These are phyloP conservation scores for Latrodectus hesperus DNA, from an alignment of 2,888 invertebrate species.

Conservation along the genomic window DNA sequence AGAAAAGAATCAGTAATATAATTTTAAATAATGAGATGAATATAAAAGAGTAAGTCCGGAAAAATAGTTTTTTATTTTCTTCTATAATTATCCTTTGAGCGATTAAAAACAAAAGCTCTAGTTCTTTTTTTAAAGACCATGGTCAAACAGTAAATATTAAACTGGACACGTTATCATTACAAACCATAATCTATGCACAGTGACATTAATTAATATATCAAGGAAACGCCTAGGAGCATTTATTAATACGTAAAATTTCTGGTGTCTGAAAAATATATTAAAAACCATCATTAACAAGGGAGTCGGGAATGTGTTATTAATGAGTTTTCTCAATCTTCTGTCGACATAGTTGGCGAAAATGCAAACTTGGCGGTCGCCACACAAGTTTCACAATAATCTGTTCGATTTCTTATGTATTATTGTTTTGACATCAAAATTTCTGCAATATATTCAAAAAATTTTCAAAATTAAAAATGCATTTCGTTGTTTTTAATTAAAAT, in stretches of 20 bases:
- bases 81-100: conserved; percentile 31
- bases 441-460: too few relatives aligned
- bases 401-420: too few relatives aligned
- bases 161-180: conserved; percentile 47
- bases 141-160: conserved; percentile 13
- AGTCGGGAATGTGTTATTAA: conserved; percentile 38
- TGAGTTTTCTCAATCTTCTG: conserved; percentile 16
- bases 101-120: conserved; percentile 23
- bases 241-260: conserved; percentile 40
- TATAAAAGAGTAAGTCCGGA: not conserved
- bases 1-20: not conserved
- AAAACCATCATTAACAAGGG: conserved; percentile 51
- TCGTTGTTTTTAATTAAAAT: too few relatives aligned
- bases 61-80: not conserved
- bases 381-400: too few relatives aligned
- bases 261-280: conserved; percentile 26
- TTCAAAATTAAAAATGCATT: too few relatives aligned
- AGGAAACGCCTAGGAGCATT: conserved; percentile 46
- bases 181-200: conserved; percentile 9
- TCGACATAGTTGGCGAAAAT: conserved; percentile 28
- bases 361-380: conserved; percentile 10
- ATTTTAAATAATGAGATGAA: not conserved
- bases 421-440: too few relatives aligned
- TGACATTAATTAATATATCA: conserved; percentile 49
- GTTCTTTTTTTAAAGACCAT: not conserved